Evolutionary conservation across 2,797 vertebrate species (phyloP), one percentile per base, ranked within the genome.

Genomic region (Acrossocheilus wenchowensis): DNA sequence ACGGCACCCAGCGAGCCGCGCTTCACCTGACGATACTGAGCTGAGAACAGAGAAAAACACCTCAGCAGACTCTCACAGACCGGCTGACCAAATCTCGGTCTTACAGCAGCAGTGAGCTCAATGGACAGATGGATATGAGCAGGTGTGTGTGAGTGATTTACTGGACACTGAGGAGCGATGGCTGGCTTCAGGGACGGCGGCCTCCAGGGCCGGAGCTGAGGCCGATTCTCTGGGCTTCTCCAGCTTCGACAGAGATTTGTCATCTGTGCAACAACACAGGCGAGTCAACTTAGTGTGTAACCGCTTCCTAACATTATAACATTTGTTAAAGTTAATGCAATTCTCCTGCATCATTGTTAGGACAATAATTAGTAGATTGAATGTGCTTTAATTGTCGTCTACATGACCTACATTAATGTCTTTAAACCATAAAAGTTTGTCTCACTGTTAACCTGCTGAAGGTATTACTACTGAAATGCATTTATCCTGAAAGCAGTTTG

Each of bases 11-110:
- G 93, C 90, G 97, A 99, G 92, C 97, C 98, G 92, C 98, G 97
- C 95, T 99, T 98, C 95, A 96, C 97, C 93, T 98, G 98, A 90
- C 97, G 98, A 94, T 98, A 98, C 96, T 99, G 98, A 96, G 97
- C 98, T 99, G 93, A 30, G 3, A 73, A 50, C 41, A 36, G 64
- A 41, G 23, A 4, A 45, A 1, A 78, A 7, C 21, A n/a, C 6
- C n/a, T 34, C 7, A 30, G 30, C 30, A 30, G 30, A 30, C 30
- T 30, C 30, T 30, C 21, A 71, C 8, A 21, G 21, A 10, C 7
- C 6, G 19, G 64, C 17, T 74, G 72, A 19, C 9, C 45, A 2
- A 5, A 74, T 1, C n/a, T 75, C 23, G 15, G 10, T 11, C 23
- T 45, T 7, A 26, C 23, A 74, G 48, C 72, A 48, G 9, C 21